phyloP scores from a whole-genome alignment of 2,113 vertebrate genomes.

The Acanthochromis polyacanthus region DNA sequence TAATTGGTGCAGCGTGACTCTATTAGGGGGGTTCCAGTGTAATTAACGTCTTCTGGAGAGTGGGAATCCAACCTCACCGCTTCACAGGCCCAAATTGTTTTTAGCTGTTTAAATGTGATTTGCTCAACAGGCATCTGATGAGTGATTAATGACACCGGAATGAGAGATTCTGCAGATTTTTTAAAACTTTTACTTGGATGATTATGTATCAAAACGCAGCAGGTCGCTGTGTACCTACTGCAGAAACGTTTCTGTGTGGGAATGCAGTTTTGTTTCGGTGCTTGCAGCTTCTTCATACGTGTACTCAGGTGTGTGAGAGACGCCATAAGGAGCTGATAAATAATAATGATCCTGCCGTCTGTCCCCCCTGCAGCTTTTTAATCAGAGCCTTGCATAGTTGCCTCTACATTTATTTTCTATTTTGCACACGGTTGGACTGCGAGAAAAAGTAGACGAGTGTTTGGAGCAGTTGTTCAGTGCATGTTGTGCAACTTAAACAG shows the following conservation, averaged over 20 bases:
- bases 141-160: slow-evolving; percentile 3
- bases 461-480: background rate
- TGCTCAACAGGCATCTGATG: slow-evolving; percentile 19
- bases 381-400: slow-evolving; percentile 33
- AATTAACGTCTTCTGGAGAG: slow-evolving; percentile 65
- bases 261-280: background rate
- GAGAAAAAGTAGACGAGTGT: background rate
- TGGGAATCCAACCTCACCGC: slow-evolving; percentile 14
- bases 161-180: background rate
- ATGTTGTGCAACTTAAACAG: background rate
- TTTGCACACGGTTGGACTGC: slow-evolving; percentile 4
- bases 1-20: slow-evolving; percentile 75
- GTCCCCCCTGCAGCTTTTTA: slow-evolving; percentile 50
- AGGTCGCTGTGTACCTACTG: background rate
- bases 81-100: slow-evolving; percentile 28
- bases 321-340: slow-evolving; percentile 55
- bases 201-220: background rate
- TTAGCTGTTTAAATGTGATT: slow-evolving; percentile 1
- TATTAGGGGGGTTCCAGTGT: slow-evolving; percentile 67
- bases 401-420: slow-evolving; percentile 24
- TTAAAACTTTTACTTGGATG: background rate
- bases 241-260: background rate
- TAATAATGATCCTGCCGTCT: slow-evolving; percentile 45
- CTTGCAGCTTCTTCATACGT: slow-evolving; percentile 12
- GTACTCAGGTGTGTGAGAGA: slow-evolving; percentile 45